These are phyloP conservation scores for Cephonodes hylas DNA, from an alignment of 2,888 invertebrate species.

Conservation along the genomic window DNA sequence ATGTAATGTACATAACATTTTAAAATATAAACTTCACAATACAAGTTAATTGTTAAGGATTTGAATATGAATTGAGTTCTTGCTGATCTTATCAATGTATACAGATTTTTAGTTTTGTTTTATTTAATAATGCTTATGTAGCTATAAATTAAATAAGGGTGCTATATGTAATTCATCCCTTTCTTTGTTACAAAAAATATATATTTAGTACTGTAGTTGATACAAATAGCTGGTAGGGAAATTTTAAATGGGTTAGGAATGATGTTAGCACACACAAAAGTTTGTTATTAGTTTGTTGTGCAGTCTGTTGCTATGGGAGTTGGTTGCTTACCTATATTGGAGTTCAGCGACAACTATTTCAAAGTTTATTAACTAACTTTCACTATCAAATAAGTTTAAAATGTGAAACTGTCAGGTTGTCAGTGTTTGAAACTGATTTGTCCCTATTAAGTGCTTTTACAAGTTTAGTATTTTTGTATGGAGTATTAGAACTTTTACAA, in stretches of 20 bases:
- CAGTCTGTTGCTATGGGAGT: not conserved
- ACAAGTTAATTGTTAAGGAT: constrained; percentile 29
- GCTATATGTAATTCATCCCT: constrained; percentile 7
- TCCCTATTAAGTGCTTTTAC: not conserved
- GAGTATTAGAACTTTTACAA: not conserved
- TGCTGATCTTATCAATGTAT: not conserved
- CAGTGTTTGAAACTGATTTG: not conserved
- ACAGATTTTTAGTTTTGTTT: not conserved
- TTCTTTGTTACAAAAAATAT: not conserved
- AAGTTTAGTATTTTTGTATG: not conserved
- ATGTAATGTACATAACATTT: constrained; percentile 53
- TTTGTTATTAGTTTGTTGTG: not conserved
- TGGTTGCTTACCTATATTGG: not conserved
- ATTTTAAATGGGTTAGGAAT: not conserved
- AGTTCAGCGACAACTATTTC: not conserved
- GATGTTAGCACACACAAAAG: not conserved
- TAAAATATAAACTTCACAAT: constrained; percentile 43
- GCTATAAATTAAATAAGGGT: constrained; percentile 4
- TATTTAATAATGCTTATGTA: not conserved
- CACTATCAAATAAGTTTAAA: not conserved
- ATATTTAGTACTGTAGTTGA: not conserved
- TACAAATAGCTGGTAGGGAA: not conserved
- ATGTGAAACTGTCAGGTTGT: not conserved
- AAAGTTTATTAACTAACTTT: not conserved
- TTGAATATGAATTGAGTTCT: constrained; percentile 45